Evolutionary conservation across 2,797 vertebrate genomes (phyloP).

Genomic region (Phalanger gymnotis): DNA sequence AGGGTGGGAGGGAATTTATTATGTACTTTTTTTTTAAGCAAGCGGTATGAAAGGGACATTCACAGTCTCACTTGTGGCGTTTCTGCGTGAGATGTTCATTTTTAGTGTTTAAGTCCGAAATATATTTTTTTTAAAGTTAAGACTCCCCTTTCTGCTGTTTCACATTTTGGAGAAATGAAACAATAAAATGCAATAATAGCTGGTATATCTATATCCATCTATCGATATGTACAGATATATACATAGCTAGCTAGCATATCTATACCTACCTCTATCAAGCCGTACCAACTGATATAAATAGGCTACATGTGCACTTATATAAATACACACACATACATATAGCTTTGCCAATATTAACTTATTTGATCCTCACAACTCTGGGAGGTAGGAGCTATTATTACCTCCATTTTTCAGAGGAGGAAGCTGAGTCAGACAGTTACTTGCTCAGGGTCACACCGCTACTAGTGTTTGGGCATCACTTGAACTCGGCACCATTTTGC

Average conservation of each 20-base stretch:
- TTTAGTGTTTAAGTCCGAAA: not conserved
- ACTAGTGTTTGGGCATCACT: no score
- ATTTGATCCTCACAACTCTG: not conserved
- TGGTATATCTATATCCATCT: not conserved
- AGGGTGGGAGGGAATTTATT: no score
- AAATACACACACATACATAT: no score
- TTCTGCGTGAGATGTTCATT: not conserved
- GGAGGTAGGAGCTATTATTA: not conserved
- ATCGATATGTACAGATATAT: no score
- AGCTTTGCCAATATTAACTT: not conserved
- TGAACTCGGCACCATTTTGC: not conserved
- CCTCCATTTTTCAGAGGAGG: not conserved
- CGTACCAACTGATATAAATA: not conserved
- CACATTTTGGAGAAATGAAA: not conserved
- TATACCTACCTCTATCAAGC: not conserved
- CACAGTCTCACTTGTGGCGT: not conserved
- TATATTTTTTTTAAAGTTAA: not conserved
- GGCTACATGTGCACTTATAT: not conserved
- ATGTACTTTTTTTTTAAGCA: no score
- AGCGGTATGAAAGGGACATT: not conserved
- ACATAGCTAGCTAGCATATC: not conserved
- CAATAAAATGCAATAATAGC: not conserved
- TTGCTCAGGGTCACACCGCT: not conserved
- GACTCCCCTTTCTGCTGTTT: not conserved
- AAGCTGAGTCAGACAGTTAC: not conserved